Evolutionary conservation across 2,888 invertebrate species (phyloP).

Genomic region (Tetrapedia diversipes): DNA sequence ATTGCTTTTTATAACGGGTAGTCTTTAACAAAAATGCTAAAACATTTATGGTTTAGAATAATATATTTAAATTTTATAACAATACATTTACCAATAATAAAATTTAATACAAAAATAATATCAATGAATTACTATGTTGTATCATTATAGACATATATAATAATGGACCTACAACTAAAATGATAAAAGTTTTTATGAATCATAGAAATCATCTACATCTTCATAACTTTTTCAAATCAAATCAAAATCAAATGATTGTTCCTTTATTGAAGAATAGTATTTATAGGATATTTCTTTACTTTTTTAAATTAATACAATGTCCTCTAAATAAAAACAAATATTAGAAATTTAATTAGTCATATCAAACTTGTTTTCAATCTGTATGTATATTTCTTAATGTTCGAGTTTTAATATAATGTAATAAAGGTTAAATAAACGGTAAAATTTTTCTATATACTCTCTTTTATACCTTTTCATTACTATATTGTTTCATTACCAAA

Average conservation of each 20-base stretch:
- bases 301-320: neutral
- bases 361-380: neutral
- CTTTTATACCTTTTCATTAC: neutral
- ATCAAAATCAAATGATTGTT: neutral
- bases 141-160: neutral
- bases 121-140: constrained; percentile 21
- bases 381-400: no score
- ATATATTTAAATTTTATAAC: neutral
- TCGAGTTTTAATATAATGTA: neutral
- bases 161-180: neutral
- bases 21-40: neutral
- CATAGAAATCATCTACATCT: neutral
- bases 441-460: no score
- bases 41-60: neutral
- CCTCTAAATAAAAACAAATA: neutral
- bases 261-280: neutral
- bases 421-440: constrained; percentile 1
- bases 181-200: neutral
- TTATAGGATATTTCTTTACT: neutral
- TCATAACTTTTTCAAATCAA: neutral
- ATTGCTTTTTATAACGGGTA: constrained; percentile 4
- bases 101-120: neutral
- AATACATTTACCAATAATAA: neutral
- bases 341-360: neutral
- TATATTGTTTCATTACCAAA: neutral